Evolutionary conservation across 2,797 vertebrate species (phyloP).

Genomic region (Anolis apletophallus): DNA sequence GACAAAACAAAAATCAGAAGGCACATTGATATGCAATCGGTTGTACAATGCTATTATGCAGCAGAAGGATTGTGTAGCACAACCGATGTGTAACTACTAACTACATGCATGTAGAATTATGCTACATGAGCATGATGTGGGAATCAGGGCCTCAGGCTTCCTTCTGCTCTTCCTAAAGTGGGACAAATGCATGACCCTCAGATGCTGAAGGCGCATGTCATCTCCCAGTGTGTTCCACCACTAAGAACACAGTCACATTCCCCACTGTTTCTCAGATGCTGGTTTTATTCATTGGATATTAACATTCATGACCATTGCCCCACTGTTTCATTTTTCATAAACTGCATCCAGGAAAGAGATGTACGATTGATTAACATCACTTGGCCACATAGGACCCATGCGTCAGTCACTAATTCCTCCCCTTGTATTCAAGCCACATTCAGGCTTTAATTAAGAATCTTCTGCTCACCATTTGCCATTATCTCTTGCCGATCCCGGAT

Average conservation of each 20-base stretch:
- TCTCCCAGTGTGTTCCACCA: neutral
- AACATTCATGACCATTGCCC: slow-evolving; percentile 26
- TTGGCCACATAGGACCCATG: slow-evolving; percentile 25
- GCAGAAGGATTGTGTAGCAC: too few relatives aligned
- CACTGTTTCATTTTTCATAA: neutral
- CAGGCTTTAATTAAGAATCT: slow-evolving; percentile 55
- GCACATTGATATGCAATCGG: too few relatives aligned
- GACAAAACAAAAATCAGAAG: too few relatives aligned
- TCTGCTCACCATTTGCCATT: slow-evolving; percentile 27
- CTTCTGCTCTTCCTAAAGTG: neutral
- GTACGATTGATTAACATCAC: slow-evolving; percentile 7
- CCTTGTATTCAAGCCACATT: slow-evolving; percentile 42
- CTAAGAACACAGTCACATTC: neutral
- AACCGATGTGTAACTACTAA: too few relatives aligned
- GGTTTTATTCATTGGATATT: neutral
- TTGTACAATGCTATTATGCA: too few relatives aligned
- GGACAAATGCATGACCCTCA: too few relatives aligned
- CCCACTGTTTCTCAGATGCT: neutral
- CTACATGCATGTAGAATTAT: too few relatives aligned
- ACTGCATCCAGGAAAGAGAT: neutral
- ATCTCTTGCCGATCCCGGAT: slow-evolving; percentile 37
- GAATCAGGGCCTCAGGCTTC: neutral
- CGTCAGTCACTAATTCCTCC: slow-evolving; percentile 14
- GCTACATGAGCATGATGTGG: too few relatives aligned
- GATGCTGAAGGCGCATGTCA: neutral